Base-by-base conservation (phyloP, 2,113 vertebrate species). In the Mola mola region DNA sequence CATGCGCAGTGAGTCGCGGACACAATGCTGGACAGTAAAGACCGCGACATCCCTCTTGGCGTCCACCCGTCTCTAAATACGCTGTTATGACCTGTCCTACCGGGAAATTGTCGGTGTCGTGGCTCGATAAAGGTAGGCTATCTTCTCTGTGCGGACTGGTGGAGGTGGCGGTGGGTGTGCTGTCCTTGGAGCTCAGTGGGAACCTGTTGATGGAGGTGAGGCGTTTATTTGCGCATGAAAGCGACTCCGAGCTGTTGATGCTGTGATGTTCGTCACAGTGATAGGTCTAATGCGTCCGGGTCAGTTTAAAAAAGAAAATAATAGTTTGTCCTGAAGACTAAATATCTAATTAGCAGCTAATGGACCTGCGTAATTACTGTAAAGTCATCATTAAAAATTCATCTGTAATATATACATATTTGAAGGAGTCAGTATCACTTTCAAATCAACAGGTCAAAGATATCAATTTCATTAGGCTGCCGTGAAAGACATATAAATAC, bases 121-220 rank as follows among this genome's bases (percentile, higher is more conserved):
- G 25, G 2, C 24, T 53, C 41, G 59, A 8, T 34, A 2, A 4
- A 21, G 42, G 31, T 19, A 15, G 6, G 44, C n/a, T 40, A 16
- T 15, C 12, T 29, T 15, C 20, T 1, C 11, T 29, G 57, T 5
- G 72, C 33, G 47, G 70, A 43, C 28, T 12, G 59, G 56, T 22
- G 56, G 56, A 59, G 37, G 57, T 6, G 55, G 57, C 5, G 55
- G 46, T 9, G 51, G 46, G 8, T 19, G 29, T 16, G 38, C 61
- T 51, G 63, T 6, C 43, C 21, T 22, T 9, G 33, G 22, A 47
- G 48, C 73, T 53, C 24, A 50, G 59, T 42, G 68, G 55, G 62
- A 67, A 88, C 87, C 87, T 90, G 89, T 89, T 89, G 89, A 87
- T 83, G 81, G 81, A 90, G 87, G 83, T 87, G 80, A 87, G 79